These are phyloP conservation scores for Apostichopus japonicus DNA, from an alignment of 35 echinoderm and acorn worm species.

Conservation along the genomic window DNA sequence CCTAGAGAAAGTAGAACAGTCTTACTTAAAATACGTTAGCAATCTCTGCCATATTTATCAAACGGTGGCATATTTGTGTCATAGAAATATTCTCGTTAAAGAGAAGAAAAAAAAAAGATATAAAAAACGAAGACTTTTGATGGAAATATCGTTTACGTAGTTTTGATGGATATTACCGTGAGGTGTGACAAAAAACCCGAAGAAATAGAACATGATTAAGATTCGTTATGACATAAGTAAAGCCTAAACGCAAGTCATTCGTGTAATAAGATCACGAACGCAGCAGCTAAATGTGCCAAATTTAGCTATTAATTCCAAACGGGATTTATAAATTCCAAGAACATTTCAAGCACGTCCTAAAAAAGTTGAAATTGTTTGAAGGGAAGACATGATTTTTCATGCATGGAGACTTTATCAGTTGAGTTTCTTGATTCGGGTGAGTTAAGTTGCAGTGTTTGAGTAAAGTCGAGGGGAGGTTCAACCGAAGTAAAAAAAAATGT, in stretches of 20 bases:
- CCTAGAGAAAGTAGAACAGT: too few relatives aligned
- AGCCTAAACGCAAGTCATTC: neutral
- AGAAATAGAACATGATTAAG: neutral
- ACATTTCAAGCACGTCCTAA: too few relatives aligned
- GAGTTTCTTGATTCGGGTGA: too few relatives aligned
- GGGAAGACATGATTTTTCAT: too few relatives aligned
- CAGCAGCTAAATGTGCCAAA: neutral
- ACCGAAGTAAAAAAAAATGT: too few relatives aligned
- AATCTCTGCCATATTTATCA: neutral
- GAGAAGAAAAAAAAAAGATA: neutral
- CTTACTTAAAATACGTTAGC: too few relatives aligned
- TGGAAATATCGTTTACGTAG: neutral
- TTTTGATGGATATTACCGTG: neutral
- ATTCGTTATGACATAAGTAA: neutral
- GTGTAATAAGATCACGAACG: neutral
- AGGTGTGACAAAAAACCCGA: neutral
- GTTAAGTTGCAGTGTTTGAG: too few relatives aligned
- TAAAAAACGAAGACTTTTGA: neutral
- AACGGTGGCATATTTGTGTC: neutral
- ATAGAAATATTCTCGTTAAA: neutral
- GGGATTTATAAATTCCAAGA: too few relatives aligned
- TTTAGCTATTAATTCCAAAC: neutral
- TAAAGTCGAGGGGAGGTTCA: too few relatives aligned
- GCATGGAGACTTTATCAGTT: too few relatives aligned
- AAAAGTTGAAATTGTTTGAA: too few relatives aligned